Conservation (phyloP, 2,888 invertebrate species). For the Drosophila pegasa region DNA sequence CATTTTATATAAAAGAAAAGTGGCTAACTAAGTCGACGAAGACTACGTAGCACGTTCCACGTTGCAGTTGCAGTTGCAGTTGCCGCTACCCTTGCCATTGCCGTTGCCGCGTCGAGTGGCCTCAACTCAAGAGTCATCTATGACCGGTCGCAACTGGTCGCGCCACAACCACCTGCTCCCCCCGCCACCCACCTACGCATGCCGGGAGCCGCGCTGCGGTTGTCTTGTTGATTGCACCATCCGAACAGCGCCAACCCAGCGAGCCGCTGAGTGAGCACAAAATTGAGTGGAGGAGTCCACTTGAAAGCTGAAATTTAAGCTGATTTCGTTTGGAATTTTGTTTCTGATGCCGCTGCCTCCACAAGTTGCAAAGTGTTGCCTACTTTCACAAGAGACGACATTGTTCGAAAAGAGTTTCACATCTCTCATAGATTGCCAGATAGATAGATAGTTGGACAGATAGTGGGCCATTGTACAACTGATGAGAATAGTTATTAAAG, state of each 20-base stretch:
- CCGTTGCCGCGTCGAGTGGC: constrained; percentile 38
- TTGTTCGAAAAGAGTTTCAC: constrained; percentile 31
- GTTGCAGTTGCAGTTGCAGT: constrained; percentile 47
- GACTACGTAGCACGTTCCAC: constrained; percentile 27
- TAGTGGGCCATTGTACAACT: constrained; percentile 14
- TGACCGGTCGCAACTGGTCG: constrained; percentile 39
- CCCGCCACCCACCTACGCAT: constrained; percentile 29
- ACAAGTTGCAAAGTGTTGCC: constrained; percentile 34
- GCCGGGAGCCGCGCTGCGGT: constrained; percentile 44
- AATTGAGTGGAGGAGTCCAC: constrained; percentile 55
- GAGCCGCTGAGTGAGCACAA: constrained; percentile 52
- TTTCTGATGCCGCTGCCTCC: constrained; percentile 17
- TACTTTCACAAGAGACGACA: constrained; percentile 22
- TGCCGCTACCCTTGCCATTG: constrained; percentile 31
- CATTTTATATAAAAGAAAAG: constrained; percentile 75
- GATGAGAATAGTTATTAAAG: constrained; percentile 17
- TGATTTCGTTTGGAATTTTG: constrained; percentile 43
- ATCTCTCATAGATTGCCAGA: constrained; percentile 3
- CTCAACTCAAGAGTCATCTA: constrained; percentile 57
- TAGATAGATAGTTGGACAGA: constrained; percentile 6
- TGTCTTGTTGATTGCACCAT: constrained; percentile 47
- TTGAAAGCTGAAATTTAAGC: constrained; percentile 62
- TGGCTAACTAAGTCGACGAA: constrained; percentile 77
- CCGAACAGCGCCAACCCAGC: constrained; percentile 5
- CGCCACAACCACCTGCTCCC: constrained; percentile 4